Conservation (phyloP, 37 sponge, comb jelly and placozoan genomes). For the Haliclona indistincta region DNA sequence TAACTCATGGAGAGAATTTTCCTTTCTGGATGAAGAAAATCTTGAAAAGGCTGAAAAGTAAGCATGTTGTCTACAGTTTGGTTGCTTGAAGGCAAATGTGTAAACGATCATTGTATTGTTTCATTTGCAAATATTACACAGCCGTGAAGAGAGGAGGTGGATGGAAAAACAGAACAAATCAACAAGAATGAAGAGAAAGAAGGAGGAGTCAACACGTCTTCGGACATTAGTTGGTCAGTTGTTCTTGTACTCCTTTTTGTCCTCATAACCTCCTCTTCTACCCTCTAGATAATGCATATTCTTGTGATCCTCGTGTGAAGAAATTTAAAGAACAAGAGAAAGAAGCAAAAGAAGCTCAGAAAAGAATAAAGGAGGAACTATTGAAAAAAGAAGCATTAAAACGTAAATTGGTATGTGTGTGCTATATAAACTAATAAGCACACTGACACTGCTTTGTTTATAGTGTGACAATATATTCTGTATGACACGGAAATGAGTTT, state of each 20-base stretch:
- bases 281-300: conserved; percentile 77
- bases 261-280: neutral
- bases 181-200: conserved; percentile 77
- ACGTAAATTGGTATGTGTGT: conserved; percentile 40
- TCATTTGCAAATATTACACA: conserved; percentile 17
- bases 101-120: neutral
- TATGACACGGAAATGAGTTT: too few relatives aligned
- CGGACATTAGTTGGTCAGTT: conserved; percentile 77
- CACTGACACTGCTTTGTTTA: too few relatives aligned
- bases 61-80: too few relatives aligned
- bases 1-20: conserved; percentile 96
- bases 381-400: conserved; percentile 48
- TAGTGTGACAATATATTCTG: too few relatives aligned
- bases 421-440: too few relatives aligned
- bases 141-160: conserved; percentile 94
- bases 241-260: neutral
- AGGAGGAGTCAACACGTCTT: conserved; percentile 81
- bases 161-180: conserved; percentile 95
- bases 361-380: conserved; percentile 77
- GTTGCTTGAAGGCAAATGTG: neutral
- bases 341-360: conserved; percentile 72
- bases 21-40: conserved; percentile 93
- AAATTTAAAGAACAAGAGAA: conserved; percentile 82
- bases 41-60: conserved; percentile 89
- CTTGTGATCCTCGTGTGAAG: conserved; percentile 88